A percentile compares a stretch with the other conserved stretches of the same genome.
These are phyloP conservation scores for Arctia plantaginis DNA, from an alignment of 2,888 invertebrate genomes.

Conservation along the genomic window DNA sequence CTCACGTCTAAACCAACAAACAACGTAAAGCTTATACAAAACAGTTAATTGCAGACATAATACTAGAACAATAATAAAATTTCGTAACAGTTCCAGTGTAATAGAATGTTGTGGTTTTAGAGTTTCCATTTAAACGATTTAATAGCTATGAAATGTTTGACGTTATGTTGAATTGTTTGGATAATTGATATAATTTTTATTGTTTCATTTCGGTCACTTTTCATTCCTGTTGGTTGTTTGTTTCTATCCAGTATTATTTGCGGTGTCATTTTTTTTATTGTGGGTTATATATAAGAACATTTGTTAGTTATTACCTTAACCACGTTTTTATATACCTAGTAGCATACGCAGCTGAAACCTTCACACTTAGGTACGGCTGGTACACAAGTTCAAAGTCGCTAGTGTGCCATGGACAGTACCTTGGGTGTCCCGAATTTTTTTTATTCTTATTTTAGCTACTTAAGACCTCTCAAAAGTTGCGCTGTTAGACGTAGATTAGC, in stretches of 20 bases:
- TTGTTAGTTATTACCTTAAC: too few relatives aligned
- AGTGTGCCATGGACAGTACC: too few relatives aligned
- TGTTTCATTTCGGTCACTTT: not conserved
- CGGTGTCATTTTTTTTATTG: too few relatives aligned
- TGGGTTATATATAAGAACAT: too few relatives aligned
- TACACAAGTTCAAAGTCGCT: too few relatives aligned
- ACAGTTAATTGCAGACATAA: conserved; percentile 24
- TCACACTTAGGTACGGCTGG: too few relatives aligned
- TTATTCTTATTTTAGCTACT: too few relatives aligned
- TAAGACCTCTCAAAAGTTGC: too few relatives aligned
- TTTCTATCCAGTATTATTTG: not conserved
- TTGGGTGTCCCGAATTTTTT: too few relatives aligned
- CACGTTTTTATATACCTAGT: too few relatives aligned
- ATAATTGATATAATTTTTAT: not conserved
- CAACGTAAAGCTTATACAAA: conserved; percentile 11
- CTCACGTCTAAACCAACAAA: not conserved
- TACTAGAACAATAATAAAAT: conserved; percentile 25
- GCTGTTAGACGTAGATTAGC: too few relatives aligned
- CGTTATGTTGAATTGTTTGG: not conserved
- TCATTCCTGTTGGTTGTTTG: not conserved
- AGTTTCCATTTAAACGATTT: conserved; percentile 8
- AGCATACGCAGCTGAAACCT: too few relatives aligned
- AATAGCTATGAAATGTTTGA: not conserved
- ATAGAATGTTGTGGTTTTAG: conserved; percentile 19
- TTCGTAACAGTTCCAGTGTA: conserved; percentile 13